These are phyloP conservation scores for Rana temporaria DNA, from an alignment of 2,113 vertebrate genomes.

Conservation along the genomic window DNA sequence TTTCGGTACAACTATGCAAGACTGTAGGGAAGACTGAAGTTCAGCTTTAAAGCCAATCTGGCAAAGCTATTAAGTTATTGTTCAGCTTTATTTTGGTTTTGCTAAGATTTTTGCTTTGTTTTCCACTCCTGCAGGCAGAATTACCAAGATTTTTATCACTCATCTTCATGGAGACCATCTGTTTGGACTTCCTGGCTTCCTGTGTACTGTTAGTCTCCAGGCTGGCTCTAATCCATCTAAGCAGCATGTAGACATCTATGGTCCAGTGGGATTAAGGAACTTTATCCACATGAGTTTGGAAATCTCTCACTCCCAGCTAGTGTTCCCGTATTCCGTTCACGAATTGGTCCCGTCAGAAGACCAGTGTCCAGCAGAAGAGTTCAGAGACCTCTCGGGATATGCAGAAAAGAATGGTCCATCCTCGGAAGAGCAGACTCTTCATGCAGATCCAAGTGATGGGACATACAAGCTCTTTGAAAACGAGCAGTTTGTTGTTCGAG, in stretches of 20 bases:
- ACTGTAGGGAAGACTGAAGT: no score
- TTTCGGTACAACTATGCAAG: no score
- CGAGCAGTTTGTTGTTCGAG: slow-evolving; percentile 80
- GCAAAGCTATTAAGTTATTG: not conserved
- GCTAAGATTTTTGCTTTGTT: not conserved
- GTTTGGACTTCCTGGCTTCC: slow-evolving; percentile 90
- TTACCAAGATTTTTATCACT: slow-evolving; percentile 94
- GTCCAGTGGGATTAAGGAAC: slow-evolving; percentile 80
- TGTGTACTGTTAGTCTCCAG: slow-evolving; percentile 90
- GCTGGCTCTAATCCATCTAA: slow-evolving; percentile 63
- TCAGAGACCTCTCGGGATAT: slow-evolving; percentile 61
- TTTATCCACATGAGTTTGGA: slow-evolving; percentile 80
- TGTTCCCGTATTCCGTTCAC: slow-evolving; percentile 86
- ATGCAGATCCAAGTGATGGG: slow-evolving; percentile 69
- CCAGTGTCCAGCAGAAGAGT: slow-evolving; percentile 84
- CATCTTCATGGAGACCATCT: slow-evolving; percentile 94
- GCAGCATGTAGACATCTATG: slow-evolving; percentile 82
- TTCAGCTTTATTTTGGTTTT: not conserved
- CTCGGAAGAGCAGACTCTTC: slow-evolving; percentile 68
- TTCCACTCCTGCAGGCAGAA: slow-evolving; percentile 74
- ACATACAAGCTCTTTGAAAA: slow-evolving; percentile 81
- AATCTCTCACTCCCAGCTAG: slow-evolving; percentile 84
- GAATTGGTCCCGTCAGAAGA: slow-evolving; percentile 84
- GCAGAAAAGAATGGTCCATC: not conserved
- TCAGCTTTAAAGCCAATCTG: no score